Percentiles rank a stretch among this genome's conserved stretches.
Evolutionary conservation across 2,113 vertebrate species (phyloP).

Genomic region (Illadopsis cleaveri): DNA sequence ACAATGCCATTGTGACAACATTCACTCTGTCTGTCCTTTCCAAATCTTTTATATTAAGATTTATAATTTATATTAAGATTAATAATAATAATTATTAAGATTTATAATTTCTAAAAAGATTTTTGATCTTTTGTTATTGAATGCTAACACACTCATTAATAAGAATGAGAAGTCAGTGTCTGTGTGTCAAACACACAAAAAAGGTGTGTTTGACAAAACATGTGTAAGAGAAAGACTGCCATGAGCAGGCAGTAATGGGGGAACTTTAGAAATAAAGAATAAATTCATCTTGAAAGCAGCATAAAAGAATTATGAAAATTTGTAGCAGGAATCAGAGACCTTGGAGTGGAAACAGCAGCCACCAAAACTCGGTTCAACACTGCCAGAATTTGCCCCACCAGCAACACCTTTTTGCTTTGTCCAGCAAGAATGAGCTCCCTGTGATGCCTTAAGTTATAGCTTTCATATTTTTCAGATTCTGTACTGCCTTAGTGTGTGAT

Average conservation of each 20-base stretch:
- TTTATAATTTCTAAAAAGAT: too few species aligned
- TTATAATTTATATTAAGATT: neutral
- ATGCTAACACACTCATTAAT: neutral
- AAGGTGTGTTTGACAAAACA: neutral
- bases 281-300: neutral
- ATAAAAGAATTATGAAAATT: neutral
- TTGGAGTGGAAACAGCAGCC: neutral
- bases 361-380: neutral
- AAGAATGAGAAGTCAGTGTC: neutral
- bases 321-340: neutral
- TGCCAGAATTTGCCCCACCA: neutral
- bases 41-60: neutral
- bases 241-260: neutral
- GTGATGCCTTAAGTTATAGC: neutral
- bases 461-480: neutral
- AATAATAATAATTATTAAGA: neutral
- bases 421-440: neutral
- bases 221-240: neutral
- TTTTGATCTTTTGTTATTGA: neutral
- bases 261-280: neutral
- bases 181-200: neutral
- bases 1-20: neutral
- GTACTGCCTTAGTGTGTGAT: neutral
- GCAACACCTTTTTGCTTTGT: neutral
- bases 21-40: neutral